Conservation (phyloP, 2,797 vertebrate genomes). For the Melanotaenia pygmaea region DNA sequence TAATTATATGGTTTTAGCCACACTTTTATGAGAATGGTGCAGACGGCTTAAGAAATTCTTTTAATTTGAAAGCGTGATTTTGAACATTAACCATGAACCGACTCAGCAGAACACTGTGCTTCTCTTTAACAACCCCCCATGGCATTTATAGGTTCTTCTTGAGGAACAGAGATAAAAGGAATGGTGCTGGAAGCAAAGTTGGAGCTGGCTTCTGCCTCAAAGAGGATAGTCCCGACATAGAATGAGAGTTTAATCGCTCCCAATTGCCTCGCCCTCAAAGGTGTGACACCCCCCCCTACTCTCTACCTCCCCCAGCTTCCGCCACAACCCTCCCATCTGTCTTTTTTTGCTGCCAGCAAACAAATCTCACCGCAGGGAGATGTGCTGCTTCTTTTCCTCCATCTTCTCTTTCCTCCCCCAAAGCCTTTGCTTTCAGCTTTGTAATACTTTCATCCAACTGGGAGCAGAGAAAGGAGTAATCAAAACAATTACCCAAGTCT, state of each 20-base stretch:
- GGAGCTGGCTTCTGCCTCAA: slow-evolving; percentile 50
- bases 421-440: slow-evolving; percentile 52
- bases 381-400: slow-evolving; percentile 41
- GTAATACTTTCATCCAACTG: slow-evolving; percentile 40
- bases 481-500: slow-evolving; percentile 74
- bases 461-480: slow-evolving; percentile 58
- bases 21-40: slow-evolving; percentile 10
- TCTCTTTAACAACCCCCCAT: slow-evolving; percentile 58
- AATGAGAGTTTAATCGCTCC: slow-evolving; percentile 71
- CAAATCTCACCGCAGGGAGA: slow-evolving; percentile 63
- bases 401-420: slow-evolving; percentile 34
- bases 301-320: neutral
- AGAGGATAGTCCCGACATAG: slow-evolving; percentile 51
- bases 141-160: slow-evolving; percentile 58
- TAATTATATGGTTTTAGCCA: slow-evolving; percentile 41
- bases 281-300: slow-evolving; percentile 31
- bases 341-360: slow-evolving; percentile 62
- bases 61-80: slow-evolving; percentile 38
- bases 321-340: slow-evolving; percentile 66
- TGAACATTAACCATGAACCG: slow-evolving; percentile 32
- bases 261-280: slow-evolving; percentile 69
- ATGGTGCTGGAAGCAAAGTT: slow-evolving; percentile 52
- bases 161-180: slow-evolving; percentile 66
- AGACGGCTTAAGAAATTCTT: slow-evolving; percentile 24
- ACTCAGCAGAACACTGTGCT: slow-evolving; percentile 46